Evolutionary conservation across 2,888 invertebrate species (phyloP).

Genomic region (Amphipoea lucens): DNA sequence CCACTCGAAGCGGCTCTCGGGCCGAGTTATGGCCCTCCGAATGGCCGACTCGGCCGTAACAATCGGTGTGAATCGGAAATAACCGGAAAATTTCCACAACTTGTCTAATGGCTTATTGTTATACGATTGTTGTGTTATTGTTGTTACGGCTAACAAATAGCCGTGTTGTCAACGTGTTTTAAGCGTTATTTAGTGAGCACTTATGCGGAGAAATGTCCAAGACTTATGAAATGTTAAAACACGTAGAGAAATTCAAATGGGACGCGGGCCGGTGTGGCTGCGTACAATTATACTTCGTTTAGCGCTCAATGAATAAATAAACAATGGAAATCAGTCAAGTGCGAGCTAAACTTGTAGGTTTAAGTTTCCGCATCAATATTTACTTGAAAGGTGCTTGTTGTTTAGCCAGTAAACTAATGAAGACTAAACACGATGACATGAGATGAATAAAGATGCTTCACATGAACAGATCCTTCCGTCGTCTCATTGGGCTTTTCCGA

Average conservation of each 20-base stretch:
- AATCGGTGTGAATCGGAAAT: constrained; percentile 89
- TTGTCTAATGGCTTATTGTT: constrained; percentile 90
- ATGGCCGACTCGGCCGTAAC: constrained; percentile 82
- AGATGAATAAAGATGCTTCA: background rate
- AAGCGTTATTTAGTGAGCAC: constrained; percentile 77
- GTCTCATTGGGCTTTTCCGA: background rate
- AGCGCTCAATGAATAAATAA: constrained; percentile 61
- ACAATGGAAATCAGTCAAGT: constrained; percentile 59
- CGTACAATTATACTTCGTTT: constrained; percentile 59
- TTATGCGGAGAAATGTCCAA: constrained; percentile 66
- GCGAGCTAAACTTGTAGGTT: constrained; percentile 29
- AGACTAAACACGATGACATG: background rate
- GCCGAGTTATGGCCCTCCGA: constrained; percentile 83
- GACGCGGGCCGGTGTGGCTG: constrained; percentile 21
- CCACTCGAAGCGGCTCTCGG: constrained; percentile 83
- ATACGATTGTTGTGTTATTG: constrained; percentile 80
- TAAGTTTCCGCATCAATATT: constrained; percentile 37
- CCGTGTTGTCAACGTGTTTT: constrained; percentile 80
- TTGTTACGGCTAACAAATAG: constrained; percentile 79
- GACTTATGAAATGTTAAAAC: constrained; percentile 64
- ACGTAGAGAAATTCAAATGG: constrained; percentile 57
- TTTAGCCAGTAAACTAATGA: background rate
- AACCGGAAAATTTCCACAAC: constrained; percentile 89
- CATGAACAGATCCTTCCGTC: too few species aligned
- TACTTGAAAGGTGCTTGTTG: constrained; percentile 7